Percentiles rank a stretch among this genome's conserved stretches.
These are phyloP conservation scores for Zygogramma bicolorata DNA, from an alignment of 2,888 invertebrate species.

Conservation along the genomic window DNA sequence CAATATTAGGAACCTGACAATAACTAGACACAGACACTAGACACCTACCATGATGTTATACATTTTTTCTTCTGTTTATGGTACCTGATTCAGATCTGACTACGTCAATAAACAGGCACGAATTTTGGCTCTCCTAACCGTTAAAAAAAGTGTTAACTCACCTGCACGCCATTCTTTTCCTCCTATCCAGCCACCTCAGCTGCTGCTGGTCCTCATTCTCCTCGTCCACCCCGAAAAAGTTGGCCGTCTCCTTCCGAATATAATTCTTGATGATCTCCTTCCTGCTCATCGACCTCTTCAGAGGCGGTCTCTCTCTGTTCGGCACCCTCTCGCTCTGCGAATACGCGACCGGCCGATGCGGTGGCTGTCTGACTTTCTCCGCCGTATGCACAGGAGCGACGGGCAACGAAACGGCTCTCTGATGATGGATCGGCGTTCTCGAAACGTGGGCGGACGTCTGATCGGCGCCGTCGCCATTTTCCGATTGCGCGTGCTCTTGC, in stretches of 20 bases:
- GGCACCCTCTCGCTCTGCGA: slow-evolving; percentile 63
- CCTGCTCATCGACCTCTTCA: slow-evolving; percentile 64
- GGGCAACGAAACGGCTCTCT: slow-evolving; percentile 57
- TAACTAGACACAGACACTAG: too few species aligned
- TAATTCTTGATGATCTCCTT: slow-evolving; percentile 72
- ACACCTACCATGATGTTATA: too few species aligned
- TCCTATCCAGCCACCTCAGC: slow-evolving; percentile 83
- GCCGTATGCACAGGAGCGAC: slow-evolving; percentile 55
- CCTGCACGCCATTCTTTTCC: slow-evolving; percentile 82
- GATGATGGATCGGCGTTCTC: slow-evolving; percentile 52
- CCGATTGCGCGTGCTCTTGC: slow-evolving; percentile 29
- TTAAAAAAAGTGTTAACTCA: slow-evolving; percentile 61
- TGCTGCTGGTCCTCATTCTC: slow-evolving; percentile 77
- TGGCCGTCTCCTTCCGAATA: slow-evolving; percentile 83
- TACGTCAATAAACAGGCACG: neutral
- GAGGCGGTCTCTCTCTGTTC: slow-evolving; percentile 60
- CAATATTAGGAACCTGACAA: too few species aligned
- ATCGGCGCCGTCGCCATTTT: slow-evolving; percentile 30
- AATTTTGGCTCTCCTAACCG: too few species aligned
- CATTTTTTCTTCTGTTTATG: too few species aligned
- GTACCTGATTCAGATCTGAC: neutral
- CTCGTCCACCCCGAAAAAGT: slow-evolving; percentile 88
- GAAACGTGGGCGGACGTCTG: slow-evolving; percentile 31
- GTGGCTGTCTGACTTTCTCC: slow-evolving; percentile 46
- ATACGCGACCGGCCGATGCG: slow-evolving; percentile 54